phyloP scores from a whole-genome alignment of 2,888 invertebrate species.

The Quadroppia sp. region DNA sequence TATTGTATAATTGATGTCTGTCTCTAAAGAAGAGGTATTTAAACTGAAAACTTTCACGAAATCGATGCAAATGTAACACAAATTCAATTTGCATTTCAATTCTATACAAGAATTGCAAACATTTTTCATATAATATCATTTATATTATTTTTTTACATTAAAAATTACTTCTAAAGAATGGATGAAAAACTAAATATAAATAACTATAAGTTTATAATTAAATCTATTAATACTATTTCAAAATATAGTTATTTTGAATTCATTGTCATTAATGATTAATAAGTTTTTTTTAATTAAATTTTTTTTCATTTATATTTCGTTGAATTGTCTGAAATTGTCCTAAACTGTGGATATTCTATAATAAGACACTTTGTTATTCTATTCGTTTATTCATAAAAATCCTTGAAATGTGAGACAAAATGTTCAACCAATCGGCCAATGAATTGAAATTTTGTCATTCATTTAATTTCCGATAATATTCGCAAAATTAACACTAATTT shows the following conservation, averaged over 20 bases:
- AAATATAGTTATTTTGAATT: too few species aligned
- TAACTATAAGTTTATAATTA: too few species aligned
- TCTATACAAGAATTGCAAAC: too few species aligned
- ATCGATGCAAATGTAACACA: not conserved
- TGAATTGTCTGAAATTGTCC: too few species aligned
- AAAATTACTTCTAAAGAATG: too few species aligned
- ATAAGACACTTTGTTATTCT: not conserved
- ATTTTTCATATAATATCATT: too few species aligned
- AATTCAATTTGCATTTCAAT: not conserved
- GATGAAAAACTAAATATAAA: too few species aligned
- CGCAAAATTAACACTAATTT: not conserved
- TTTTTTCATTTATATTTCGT: too few species aligned
- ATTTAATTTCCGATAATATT: not conserved
- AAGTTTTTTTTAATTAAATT: not conserved
- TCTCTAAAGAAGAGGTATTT: not conserved
- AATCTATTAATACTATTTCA: too few species aligned
- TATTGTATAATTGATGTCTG: not conserved
- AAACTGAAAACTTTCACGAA: not conserved
- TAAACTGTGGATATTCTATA: too few species aligned
- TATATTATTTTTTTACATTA: too few species aligned
- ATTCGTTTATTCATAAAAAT: not conserved
- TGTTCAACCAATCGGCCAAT: not conserved
- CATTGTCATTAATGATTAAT: not conserved
- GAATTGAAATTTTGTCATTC: not conserved
- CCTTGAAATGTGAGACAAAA: not conserved